A percentile compares a stretch with the other conserved stretches of the same genome.
These are phyloP conservation scores for Hypothenemus hampei DNA, from an alignment of 1,140 invertebrate species.

Conservation along the genomic window DNA sequence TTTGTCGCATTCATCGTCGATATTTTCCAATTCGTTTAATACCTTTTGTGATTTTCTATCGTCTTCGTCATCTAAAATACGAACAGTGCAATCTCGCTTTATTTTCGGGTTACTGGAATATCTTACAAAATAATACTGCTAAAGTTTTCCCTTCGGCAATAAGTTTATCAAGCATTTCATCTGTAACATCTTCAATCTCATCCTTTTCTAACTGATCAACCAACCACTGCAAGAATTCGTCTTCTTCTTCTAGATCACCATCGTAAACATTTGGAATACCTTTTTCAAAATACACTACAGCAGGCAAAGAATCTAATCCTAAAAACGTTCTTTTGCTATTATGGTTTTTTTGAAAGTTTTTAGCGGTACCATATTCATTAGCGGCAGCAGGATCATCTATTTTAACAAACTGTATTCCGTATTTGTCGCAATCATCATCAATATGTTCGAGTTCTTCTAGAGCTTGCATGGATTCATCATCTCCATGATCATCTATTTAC, in stretches of 20 bases:
- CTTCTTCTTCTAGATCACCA: constrained; percentile 85
- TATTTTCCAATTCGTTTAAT: constrained; percentile 86
- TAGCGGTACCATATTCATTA: constrained; percentile 60
- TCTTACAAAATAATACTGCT: constrained; percentile 88
- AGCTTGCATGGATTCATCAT: constrained; percentile 78
- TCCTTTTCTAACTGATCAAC: constrained; percentile 81
- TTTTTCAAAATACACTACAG: constrained; percentile 90
- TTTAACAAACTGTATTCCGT: constrained; percentile 91
- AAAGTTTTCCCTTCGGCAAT: constrained; percentile 84
- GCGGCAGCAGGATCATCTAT: constrained; percentile 81
- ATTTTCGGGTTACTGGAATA: neutral
- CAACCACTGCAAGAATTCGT: constrained; percentile 85
- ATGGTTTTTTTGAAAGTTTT: neutral
- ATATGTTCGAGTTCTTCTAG: constrained; percentile 85
- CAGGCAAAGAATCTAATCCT: constrained; percentile 71
- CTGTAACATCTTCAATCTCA: constrained; percentile 92
- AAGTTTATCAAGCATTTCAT: constrained; percentile 87
- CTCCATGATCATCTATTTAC: constrained; percentile 59
- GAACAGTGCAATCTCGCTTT: neutral
- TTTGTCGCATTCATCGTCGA: constrained; percentile 89
- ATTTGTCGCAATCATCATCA: constrained; percentile 86
- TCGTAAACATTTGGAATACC: constrained; percentile 89
- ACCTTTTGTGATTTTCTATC: constrained; percentile 82
- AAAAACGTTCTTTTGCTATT: neutral
- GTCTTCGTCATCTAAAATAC: constrained; percentile 76